Conservation (phyloP, 2,888 invertebrate species). For the Trilocha varians region DNA sequence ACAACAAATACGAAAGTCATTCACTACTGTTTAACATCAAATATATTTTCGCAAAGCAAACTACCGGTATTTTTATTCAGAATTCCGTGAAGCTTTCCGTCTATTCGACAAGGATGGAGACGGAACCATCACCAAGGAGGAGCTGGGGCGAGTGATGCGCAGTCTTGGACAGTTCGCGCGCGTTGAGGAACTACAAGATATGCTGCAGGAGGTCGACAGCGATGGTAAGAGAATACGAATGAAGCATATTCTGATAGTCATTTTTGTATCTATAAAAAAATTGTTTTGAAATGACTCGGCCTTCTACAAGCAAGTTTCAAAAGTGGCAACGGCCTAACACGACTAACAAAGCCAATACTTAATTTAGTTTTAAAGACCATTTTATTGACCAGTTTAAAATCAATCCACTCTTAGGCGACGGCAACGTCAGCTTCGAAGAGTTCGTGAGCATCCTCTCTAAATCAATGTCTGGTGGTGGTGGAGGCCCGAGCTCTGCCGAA, state of each 20-base stretch:
- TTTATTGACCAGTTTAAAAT: no score
- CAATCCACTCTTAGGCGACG: conserved; percentile 76
- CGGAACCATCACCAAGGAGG: conserved; percentile 90
- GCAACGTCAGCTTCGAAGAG: conserved; percentile 90
- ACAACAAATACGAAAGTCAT: no score
- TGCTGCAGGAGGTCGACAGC: conserved; percentile 87
- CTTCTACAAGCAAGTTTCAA: no score
- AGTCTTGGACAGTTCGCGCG: conserved; percentile 90
- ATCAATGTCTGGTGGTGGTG: conserved; percentile 77
- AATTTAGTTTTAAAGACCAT: no score
- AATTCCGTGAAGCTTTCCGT: conserved; percentile 89
- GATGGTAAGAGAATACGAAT: conserved; percentile 71
- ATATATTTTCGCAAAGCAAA: background rate
- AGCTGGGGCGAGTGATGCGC: conserved; percentile 88
- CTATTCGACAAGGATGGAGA: conserved; percentile 92
- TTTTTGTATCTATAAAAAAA: background rate
- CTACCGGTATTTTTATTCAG: conserved; percentile 57
- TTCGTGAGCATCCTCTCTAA: conserved; percentile 89
- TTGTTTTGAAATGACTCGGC: background rate
- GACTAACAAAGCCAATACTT: no score
- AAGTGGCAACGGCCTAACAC: no score
- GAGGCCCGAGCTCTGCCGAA: conserved; percentile 77
- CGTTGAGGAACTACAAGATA: conserved; percentile 88
- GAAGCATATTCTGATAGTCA: background rate
- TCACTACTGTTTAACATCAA: background rate